Evolutionary conservation across 1,140 invertebrate genomes (phyloP).

Genomic region (Apis laboriosa): DNA sequence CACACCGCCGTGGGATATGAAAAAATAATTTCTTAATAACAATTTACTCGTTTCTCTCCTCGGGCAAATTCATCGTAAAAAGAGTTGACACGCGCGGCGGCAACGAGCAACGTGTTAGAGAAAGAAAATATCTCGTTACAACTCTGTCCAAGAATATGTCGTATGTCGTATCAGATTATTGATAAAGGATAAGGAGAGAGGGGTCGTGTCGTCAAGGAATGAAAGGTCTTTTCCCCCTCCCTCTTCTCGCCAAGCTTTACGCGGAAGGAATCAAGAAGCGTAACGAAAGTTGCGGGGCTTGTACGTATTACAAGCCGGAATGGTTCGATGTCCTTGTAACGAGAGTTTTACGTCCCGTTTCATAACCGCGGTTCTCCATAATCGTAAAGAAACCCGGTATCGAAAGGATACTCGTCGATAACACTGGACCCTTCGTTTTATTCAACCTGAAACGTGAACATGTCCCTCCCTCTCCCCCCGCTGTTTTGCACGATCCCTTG

Average conservation of each 20-base stretch:
- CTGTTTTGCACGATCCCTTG: background rate
- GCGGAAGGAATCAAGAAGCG: slow-evolving; percentile 61
- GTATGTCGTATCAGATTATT: background rate
- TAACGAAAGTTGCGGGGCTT: slow-evolving; percentile 29
- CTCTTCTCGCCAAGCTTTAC: background rate
- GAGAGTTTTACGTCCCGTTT: slow-evolving; percentile 59
- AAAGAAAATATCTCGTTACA: too few species aligned
- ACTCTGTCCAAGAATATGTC: background rate
- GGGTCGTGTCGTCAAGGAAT: slow-evolving; percentile 23
- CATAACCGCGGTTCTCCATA: slow-evolving; percentile 58
- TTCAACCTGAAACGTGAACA: slow-evolving; percentile 4
- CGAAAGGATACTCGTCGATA: slow-evolving; percentile 32
- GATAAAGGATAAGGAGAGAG: slow-evolving; percentile 31
- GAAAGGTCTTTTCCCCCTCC: background rate
- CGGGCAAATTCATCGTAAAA: too few species aligned
- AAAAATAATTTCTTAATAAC: too few species aligned
- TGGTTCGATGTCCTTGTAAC: slow-evolving; percentile 53
- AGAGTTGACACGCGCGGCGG: too few species aligned
- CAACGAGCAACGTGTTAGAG: too few species aligned
- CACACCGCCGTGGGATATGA: too few species aligned
- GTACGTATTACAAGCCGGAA: slow-evolving; percentile 26
- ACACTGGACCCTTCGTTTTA: slow-evolving; percentile 22
- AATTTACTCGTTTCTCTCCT: too few species aligned
- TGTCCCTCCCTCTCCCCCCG: background rate
- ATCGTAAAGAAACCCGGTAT: slow-evolving; percentile 54